phyloP scores from a whole-genome alignment of 2,113 vertebrate species.

The Takifugu flavidus region DNA sequence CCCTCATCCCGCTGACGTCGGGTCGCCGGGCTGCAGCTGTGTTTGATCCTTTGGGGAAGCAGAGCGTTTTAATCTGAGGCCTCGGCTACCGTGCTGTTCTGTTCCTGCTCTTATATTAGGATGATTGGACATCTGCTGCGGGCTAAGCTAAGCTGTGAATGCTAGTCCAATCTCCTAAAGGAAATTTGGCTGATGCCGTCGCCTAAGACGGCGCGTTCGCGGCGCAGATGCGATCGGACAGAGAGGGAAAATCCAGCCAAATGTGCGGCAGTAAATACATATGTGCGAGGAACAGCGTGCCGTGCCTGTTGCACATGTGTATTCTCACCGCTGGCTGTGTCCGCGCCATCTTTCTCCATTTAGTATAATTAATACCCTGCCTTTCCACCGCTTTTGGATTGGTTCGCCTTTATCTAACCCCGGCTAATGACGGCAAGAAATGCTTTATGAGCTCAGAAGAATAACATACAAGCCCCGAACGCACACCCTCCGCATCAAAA shows the following conservation, averaged over 20 bases:
- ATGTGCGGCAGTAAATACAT: not conserved
- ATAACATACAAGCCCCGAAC: constrained; percentile 45
- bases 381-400: constrained; percentile 78
- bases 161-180: constrained; percentile 44
- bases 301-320: constrained; percentile 26
- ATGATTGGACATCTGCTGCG: constrained; percentile 71
- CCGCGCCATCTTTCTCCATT: constrained; percentile 83
- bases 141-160: constrained; percentile 50
- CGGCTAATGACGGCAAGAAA: constrained; percentile 63
- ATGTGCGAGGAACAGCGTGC: constrained; percentile 11
- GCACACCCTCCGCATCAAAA: constrained; percentile 69
- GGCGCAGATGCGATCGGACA: not conserved
- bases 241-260: not conserved
- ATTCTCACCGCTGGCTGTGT: constrained; percentile 49
- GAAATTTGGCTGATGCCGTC: constrained; percentile 38
- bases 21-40: constrained; percentile 15
- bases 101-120: constrained; percentile 69
- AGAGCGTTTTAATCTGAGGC: constrained; percentile 61
- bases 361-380: constrained; percentile 82
- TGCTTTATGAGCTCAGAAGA: constrained; percentile 74
- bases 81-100: constrained; percentile 52
- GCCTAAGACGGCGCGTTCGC: constrained; percentile 2
- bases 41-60: constrained; percentile 49
- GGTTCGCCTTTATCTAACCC: constrained; percentile 64
- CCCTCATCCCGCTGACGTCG: constrained; percentile 31